Percentiles rank a stretch among this genome's conserved stretches.
Conservation (phyloP, 2,113 vertebrate genomes). For the Microtus ochrogaster region DNA sequence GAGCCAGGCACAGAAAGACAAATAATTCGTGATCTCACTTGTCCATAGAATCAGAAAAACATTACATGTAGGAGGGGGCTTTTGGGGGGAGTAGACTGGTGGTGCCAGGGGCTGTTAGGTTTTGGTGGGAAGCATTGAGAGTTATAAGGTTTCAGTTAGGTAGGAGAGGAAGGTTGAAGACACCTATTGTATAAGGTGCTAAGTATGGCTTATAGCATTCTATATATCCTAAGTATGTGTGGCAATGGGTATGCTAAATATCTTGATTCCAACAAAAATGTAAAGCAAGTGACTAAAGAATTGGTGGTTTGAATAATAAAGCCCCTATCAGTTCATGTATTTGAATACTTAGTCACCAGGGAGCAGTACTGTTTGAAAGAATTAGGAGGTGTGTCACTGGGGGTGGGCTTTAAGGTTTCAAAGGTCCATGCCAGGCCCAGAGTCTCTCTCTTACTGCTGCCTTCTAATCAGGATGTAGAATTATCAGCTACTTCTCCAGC, state of each 20-base stretch:
- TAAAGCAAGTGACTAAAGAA: background rate
- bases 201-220: background rate
- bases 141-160: background rate
- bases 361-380: background rate
- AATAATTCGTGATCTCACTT: background rate
- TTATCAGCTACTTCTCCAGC: background rate
- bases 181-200: background rate
- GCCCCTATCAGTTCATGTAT: background rate
- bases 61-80: background rate
- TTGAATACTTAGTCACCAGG: background rate
- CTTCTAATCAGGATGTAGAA: background rate
- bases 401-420: background rate
- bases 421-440: background rate
- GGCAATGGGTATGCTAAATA: background rate
- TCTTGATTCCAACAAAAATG: background rate
- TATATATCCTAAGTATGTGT: background rate
- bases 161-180: background rate
- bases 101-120: background rate
- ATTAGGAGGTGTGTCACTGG: background rate
- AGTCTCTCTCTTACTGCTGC: background rate
- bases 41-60: background rate
- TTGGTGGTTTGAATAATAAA: background rate
- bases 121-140: background rate
- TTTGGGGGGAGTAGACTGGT: background rate
- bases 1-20: background rate